phyloP scores from a whole-genome alignment of 2,888 invertebrate genomes.

The Glyphotaelius pellucidus region DNA sequence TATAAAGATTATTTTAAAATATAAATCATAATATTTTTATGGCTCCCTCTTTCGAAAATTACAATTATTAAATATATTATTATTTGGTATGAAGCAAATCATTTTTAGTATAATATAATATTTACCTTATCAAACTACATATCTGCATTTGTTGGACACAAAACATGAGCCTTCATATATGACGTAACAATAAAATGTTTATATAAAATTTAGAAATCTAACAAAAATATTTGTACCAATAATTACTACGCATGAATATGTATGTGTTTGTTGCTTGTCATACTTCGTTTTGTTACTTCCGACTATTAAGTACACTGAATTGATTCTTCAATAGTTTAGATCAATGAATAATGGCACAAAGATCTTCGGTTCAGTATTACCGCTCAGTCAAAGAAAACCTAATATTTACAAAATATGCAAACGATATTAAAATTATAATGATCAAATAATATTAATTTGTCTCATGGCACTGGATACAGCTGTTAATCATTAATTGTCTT shows the following conservation, averaged over 20 bases:
- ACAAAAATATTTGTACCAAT: constrained; percentile 50
- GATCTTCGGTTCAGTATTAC: constrained; percentile 29
- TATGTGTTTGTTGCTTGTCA: background rate
- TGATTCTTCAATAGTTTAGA: background rate
- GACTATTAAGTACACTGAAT: constrained; percentile 35
- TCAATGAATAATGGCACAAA: constrained; percentile 25
- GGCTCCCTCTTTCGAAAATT: constrained; percentile 34
- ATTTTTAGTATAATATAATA: constrained; percentile 32
- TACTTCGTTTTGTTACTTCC: constrained; percentile 9
- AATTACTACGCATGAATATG: constrained; percentile 30
- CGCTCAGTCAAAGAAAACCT: constrained; percentile 33
- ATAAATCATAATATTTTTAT: constrained; percentile 32
- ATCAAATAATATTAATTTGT: background rate
- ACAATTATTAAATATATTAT: constrained; percentile 49
- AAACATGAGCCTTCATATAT: constrained; percentile 32
- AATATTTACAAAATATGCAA: constrained; percentile 33
- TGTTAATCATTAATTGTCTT: background rate
- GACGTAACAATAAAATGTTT: constrained; percentile 45
- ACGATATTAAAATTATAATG: background rate
- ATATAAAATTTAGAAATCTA: constrained; percentile 52
- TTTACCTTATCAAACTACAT: constrained; percentile 30
- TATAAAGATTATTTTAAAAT: constrained; percentile 43
- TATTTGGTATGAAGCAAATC: constrained; percentile 56
- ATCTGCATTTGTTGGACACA: constrained; percentile 48
- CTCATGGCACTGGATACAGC: constrained; percentile 21